Percentiles rank a stretch among this genome's conserved stretches.
Conservation (phyloP, 1,140 invertebrate species). For the Eufriesea mexicana region DNA sequence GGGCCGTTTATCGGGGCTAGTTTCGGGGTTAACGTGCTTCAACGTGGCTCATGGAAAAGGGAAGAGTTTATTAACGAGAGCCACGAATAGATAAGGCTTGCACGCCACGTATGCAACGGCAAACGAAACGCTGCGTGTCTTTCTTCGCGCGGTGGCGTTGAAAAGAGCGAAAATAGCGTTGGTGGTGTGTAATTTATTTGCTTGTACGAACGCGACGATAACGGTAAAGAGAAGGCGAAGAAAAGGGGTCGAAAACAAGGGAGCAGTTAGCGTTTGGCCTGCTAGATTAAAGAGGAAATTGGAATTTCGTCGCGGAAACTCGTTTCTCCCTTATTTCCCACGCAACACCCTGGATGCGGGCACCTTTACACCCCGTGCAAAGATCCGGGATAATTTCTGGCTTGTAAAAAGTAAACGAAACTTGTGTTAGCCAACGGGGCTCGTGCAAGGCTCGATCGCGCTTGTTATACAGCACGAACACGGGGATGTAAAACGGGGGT, state of each 20-base stretch:
- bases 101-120: not conserved
- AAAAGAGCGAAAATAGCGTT: constrained; percentile 25
- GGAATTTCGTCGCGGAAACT: not conserved
- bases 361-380: not conserved
- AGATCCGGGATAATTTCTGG: not conserved
- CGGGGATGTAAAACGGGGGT: not conserved
- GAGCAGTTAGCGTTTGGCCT: not conserved
- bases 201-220: constrained; percentile 13
- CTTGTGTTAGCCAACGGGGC: too few species aligned
- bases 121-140: not conserved
- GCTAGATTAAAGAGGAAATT: not conserved
- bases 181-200: constrained; percentile 24
- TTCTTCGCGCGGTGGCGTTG: not conserved
- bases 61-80: constrained; percentile 36
- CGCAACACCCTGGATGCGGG: not conserved
- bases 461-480: not conserved
- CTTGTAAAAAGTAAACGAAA: not conserved
- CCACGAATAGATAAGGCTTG: constrained; percentile 37
- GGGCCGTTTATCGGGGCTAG: not conserved
- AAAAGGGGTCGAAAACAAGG: not conserved
- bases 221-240: not conserved
- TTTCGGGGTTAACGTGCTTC: constrained; percentile 17
- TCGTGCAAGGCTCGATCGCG: not conserved
- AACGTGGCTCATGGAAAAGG: not conserved
- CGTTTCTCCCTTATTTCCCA: not conserved